Percentiles rank a stretch among this genome's conserved stretches.
Evolutionary conservation across 2,113 vertebrate species (phyloP).

Genomic region (Tricholaema leucomelas): DNA sequence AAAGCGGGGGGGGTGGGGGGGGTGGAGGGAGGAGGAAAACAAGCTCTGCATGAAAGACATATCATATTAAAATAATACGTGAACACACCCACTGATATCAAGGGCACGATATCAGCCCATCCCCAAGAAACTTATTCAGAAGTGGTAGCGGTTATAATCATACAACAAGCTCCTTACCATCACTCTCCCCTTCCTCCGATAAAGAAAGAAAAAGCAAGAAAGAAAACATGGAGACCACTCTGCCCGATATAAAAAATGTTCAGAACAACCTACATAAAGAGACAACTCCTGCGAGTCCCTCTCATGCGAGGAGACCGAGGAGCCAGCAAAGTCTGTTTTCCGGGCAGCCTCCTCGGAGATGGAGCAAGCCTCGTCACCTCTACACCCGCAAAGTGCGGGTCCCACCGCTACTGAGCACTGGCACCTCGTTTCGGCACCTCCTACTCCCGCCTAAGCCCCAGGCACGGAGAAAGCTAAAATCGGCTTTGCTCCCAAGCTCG

Average conservation of each 20-base stretch:
- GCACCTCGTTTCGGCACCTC: not conserved
- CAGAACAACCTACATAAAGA: not conserved
- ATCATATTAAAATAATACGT: conserved; percentile 54
- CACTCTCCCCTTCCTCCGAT: not conserved
- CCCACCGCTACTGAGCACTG: not conserved
- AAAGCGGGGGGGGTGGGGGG: not conserved
- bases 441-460: not conserved
- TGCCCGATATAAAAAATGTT: not conserved
- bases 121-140: conserved; percentile 50
- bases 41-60: conserved; percentile 52
- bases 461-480: not conserved
- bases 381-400: not conserved
- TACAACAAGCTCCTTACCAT: conserved; percentile 13
- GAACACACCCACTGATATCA: conserved; percentile 56
- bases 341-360: not conserved
- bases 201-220: conserved; percentile 6
- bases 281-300: not conserved
- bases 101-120: conserved; percentile 51
- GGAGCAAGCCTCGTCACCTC: not conserved
- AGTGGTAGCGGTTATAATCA: conserved; percentile 34
- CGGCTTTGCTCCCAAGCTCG: not conserved
- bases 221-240: conserved; percentile 33
- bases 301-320: not conserved
- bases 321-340: not conserved
- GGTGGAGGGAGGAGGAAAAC: conserved; percentile 34